Evolutionary conservation across 2,797 vertebrate species (phyloP).

Genomic region (Rhabdomys pumilio): DNA sequence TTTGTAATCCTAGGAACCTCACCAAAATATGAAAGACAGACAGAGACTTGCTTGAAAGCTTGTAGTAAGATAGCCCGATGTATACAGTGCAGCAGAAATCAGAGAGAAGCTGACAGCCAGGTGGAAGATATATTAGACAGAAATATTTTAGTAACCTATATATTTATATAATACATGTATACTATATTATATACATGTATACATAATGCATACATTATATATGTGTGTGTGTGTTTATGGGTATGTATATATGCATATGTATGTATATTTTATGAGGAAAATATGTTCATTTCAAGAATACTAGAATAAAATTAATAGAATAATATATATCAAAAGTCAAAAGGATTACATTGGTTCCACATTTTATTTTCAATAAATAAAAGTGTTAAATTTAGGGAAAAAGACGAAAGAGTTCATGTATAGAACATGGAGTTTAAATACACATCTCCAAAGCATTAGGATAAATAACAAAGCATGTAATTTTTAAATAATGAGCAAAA

Average conservation of each 20-base stretch:
- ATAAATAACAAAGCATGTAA: not conserved
- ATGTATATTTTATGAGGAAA: not conserved
- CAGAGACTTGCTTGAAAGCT: not conserved
- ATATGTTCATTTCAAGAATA: not conserved
- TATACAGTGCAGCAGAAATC: not conserved
- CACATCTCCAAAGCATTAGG: not conserved
- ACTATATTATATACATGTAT: not conserved
- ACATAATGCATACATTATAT: not conserved
- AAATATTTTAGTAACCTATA: not conserved
- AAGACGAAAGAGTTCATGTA: not conserved
- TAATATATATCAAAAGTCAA: not conserved
- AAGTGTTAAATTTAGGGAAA: not conserved
- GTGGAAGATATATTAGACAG: not conserved
- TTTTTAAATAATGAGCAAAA: not conserved
- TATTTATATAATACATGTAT: not conserved
- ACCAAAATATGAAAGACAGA: not conserved
- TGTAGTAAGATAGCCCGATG: not conserved
- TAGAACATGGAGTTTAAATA: not conserved
- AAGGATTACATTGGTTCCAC: not conserved
- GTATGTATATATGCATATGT: not conserved
- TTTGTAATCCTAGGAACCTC: not conserved
- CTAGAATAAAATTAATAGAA: not conserved
- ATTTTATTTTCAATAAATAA: not conserved
- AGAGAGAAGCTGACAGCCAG: not conserved
- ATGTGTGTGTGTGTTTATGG: rapidly evolving